These are phyloP conservation scores for Gila orcuttii DNA, from an alignment of 2,113 vertebrate genomes.

Conservation along the genomic window DNA sequence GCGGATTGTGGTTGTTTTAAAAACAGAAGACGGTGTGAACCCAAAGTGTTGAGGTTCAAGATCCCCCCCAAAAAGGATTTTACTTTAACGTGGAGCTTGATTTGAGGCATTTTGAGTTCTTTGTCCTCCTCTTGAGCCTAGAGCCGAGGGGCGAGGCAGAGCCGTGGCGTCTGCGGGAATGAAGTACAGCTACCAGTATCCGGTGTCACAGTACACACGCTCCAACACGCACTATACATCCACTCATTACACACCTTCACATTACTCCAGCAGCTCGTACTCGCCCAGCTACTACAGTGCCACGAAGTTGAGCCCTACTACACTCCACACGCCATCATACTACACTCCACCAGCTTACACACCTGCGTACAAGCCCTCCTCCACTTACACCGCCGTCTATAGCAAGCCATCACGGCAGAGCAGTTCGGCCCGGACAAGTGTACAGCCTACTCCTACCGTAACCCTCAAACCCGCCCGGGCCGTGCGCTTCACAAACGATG, in stretches of 20 bases:
- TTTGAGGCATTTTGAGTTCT: neutral
- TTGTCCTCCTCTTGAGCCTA: slow-evolving; percentile 43
- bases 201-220: slow-evolving; percentile 67
- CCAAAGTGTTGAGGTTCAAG: slow-evolving; percentile 10
- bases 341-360: slow-evolving; percentile 59
- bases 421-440: slow-evolving; percentile 53
- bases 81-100: slow-evolving; percentile 54
- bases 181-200: slow-evolving; percentile 81
- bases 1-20: neutral
- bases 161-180: slow-evolving; percentile 67
- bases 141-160: slow-evolving; percentile 50
- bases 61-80: slow-evolving; percentile 38
- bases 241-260: slow-evolving; percentile 58
- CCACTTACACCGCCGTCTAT: slow-evolving; percentile 63
- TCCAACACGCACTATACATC: slow-evolving; percentile 66
- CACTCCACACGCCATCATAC: slow-evolving; percentile 25
- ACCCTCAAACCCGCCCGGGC: slow-evolving; percentile 69
- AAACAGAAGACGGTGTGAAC: neutral
- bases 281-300: slow-evolving; percentile 43
- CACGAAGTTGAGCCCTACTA: slow-evolving; percentile 60
- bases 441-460: slow-evolving; percentile 53
- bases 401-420: slow-evolving; percentile 63
- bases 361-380: slow-evolving; percentile 64
- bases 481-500: slow-evolving; percentile 89
- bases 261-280: slow-evolving; percentile 61